Evolutionary conservation across 2,797 vertebrate species (phyloP), one percentile per base, ranked within the genome.

Genomic region (Crenichthys baileyi): DNA sequence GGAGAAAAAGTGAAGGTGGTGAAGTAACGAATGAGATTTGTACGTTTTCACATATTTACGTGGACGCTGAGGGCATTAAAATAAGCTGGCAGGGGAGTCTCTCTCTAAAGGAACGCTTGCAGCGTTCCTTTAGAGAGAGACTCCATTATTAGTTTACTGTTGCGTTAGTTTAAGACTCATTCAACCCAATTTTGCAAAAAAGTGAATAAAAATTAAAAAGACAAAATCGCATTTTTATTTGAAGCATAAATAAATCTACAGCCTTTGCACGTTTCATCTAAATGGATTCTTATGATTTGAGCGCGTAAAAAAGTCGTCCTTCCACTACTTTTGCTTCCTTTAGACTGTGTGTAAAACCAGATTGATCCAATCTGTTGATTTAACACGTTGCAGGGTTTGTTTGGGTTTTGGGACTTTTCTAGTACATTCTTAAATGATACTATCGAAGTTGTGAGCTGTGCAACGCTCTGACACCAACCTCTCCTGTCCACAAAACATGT

Each of bases 71-170:
- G 7, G 22, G 8, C 20, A 55, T 24, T 55, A 8, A 55, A 24
- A 55, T 63, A 76, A 72, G 50, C 76, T 84, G 82, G 79, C 81
- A 89, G 82, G 88, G 93, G n/a, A n/a, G n/a, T n/a, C n/a, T n/a
- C n/a, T n/a, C n/a, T n/a, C n/a, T n/a, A n/a, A n/a, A n/a, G n/a
- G n/a, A n/a, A n/a, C n/a, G 95, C 94, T 93, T 91, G 91, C 87
- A 90, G 55, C 90, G 83, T 93, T 94, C 88, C 91, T 95, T 95
- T 93, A 89, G 90, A 93, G 85, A 87, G 83, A 79, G 83, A 87
- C 86, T 92, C 95, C 94, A 95, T 94, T 95, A 95, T 88, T 92
- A 90, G 94, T 94, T 94, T 95, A 90, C 85, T 91, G 93, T 94
- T 83, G 85, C 79, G 78, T 89, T 92, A 93, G 91, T 92, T 87